phyloP scores from a whole-genome alignment of 1,140 invertebrate species.

The Scaptomyza pallida region DNA sequence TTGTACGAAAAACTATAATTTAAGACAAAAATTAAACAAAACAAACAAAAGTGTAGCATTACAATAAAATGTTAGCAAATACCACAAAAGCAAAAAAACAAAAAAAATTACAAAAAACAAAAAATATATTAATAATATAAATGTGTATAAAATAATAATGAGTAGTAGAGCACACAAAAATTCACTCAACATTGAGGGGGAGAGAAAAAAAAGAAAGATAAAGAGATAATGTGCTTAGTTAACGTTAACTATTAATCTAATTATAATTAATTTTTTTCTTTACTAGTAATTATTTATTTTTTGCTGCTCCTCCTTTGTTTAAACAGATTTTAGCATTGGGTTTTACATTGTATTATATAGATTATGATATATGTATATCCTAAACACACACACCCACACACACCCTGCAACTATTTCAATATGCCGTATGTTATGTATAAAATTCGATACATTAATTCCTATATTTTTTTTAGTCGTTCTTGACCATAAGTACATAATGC shows the following conservation, averaged over 20 bases:
- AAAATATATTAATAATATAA: slow-evolving; percentile 26
- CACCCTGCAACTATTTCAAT: slow-evolving; percentile 4
- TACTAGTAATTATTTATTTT: slow-evolving; percentile 70
- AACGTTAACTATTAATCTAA: slow-evolving; percentile 51
- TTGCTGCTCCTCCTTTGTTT: slow-evolving; percentile 67
- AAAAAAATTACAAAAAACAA: too few relatives aligned
- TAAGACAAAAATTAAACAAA: slow-evolving; percentile 34
- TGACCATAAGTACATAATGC: slow-evolving; percentile 29
- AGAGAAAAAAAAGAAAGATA: not conserved
- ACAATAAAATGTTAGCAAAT: slow-evolving; percentile 66
- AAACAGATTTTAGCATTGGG: slow-evolving; percentile 65
- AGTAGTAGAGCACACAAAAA: slow-evolving; percentile 51
- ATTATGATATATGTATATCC: slow-evolving; percentile 49
- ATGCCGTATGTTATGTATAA: slow-evolving; percentile 21
- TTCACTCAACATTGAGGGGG: not conserved
- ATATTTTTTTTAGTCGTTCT: slow-evolving; percentile 24
- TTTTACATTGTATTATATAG: slow-evolving; percentile 67
- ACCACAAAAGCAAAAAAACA: too few relatives aligned
- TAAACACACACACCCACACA: slow-evolving; percentile 8
- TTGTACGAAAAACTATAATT: slow-evolving; percentile 23
- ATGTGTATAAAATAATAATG: slow-evolving; percentile 71
- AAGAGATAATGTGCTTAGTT: slow-evolving; percentile 61
- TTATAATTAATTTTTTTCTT: slow-evolving; percentile 46
- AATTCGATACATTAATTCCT: slow-evolving; percentile 13
- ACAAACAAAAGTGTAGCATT: slow-evolving; percentile 39